phyloP scores from a whole-genome alignment of 2,113 vertebrate species.

The Toxostoma redivivum region DNA sequence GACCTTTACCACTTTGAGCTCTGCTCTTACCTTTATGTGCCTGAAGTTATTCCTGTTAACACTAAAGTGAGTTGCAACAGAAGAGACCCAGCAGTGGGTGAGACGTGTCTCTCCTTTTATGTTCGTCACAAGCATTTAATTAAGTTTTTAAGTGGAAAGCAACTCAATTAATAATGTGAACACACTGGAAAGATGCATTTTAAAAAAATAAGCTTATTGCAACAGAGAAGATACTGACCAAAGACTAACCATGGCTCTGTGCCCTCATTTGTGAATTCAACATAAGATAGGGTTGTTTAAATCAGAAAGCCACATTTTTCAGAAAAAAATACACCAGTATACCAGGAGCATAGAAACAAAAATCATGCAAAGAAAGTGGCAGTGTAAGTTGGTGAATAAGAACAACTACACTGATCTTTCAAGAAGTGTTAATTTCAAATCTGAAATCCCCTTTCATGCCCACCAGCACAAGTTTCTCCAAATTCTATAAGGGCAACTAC shows the following conservation, averaged over 20 bases:
- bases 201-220: not conserved
- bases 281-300: not conserved
- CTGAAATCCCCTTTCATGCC: not conserved
- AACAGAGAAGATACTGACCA: not conserved
- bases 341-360: not conserved
- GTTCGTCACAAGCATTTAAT: constrained; percentile 32
- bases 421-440: not conserved
- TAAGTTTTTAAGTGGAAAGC: constrained; percentile 42
- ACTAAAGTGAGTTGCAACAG: constrained; percentile 31
- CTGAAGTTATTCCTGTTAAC: constrained; percentile 48
- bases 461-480: not conserved
- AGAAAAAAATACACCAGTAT: not conserved
- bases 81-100: not conserved
- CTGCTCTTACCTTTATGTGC: constrained; percentile 11
- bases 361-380: not conserved
- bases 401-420: not conserved
- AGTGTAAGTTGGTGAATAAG: not conserved
- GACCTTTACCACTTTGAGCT: constrained; percentile 25
- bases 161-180: not conserved
- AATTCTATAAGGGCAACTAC: not conserved
- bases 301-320: not conserved
- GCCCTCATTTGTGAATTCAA: not conserved
- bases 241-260: not conserved
- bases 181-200: not conserved
- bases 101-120: constrained; percentile 26